Percentiles rank a stretch among this genome's conserved stretches.
These are phyloP conservation scores for Psococerastis gibbosa DNA, from an alignment of 2,888 invertebrate species.

Conservation along the genomic window DNA sequence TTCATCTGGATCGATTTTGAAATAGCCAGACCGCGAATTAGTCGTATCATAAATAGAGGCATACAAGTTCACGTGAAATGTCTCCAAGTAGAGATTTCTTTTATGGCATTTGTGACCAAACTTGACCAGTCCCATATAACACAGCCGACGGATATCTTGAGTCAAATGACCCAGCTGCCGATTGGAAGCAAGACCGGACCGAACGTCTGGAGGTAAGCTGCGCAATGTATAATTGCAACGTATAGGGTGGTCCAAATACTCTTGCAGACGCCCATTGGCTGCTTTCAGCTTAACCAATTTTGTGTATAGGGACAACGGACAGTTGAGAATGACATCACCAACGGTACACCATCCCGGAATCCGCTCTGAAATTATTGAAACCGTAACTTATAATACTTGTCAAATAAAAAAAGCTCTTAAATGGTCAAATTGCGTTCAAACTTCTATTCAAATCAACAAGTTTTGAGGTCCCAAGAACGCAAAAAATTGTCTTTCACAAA, in stretches of 20 bases:
- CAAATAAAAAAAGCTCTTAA: no score
- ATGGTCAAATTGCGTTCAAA: no score
- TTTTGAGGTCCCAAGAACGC: no score
- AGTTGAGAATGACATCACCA: not conserved
- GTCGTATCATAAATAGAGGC: conserved; percentile 45
- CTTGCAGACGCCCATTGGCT: conserved; percentile 33
- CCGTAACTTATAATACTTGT: no score
- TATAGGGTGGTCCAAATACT: conserved; percentile 41
- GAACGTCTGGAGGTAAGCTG: conserved; percentile 34
- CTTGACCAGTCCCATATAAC: conserved; percentile 34
- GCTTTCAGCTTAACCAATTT: conserved; percentile 41
- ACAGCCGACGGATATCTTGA: conserved; percentile 35
- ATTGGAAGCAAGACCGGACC: conserved; percentile 32
- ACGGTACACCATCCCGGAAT: conserved; percentile 4
- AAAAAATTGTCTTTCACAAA: no score
- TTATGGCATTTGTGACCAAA: not conserved
- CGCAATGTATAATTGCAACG: conserved; percentile 41
- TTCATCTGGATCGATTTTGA: conserved; percentile 33
- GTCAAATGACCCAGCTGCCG: conserved; percentile 23
- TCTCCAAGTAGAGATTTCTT: conserved; percentile 19
- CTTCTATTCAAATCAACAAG: no score
- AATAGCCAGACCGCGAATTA: conserved; percentile 38
- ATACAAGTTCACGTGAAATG: conserved; percentile 42
- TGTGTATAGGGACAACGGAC: conserved; percentile 29
- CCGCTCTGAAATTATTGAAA: conserved; percentile 11